Conservation (phyloP, 2,797 vertebrate species). For the Myotis pilosus region DNA sequence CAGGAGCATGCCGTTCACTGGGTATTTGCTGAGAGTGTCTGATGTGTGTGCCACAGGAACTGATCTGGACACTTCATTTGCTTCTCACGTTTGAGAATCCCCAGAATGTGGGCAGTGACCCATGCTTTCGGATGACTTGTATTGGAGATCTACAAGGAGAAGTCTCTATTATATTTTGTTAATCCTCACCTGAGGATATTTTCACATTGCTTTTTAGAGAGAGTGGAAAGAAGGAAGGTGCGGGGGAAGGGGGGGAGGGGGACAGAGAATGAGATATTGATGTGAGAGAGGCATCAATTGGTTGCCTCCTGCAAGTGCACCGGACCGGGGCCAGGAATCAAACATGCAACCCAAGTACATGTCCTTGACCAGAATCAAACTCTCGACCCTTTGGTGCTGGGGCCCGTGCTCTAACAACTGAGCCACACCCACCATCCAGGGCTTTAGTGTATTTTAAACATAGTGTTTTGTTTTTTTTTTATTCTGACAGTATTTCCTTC, state of each 20-base stretch:
- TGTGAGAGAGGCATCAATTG: neutral
- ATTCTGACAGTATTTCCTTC: constrained; percentile 32
- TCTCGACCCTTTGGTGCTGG: neutral
- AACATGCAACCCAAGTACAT: neutral
- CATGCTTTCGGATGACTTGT: neutral
- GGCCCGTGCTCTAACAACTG: neutral
- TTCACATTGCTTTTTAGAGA: neutral
- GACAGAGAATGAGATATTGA: neutral
- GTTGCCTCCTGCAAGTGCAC: neutral
- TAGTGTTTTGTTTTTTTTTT: neutral
- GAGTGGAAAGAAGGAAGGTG: neutral
- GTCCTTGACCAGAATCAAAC: neutral
- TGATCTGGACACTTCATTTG: neutral
- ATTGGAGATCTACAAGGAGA: neutral
- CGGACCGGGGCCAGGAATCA: neutral
- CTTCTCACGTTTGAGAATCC: constrained; percentile 52
- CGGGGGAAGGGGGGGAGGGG: fast-evolving
- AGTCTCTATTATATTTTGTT: neutral
- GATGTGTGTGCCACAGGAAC: neutral
- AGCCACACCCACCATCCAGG: neutral
- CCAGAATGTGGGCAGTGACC: neutral
- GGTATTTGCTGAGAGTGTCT: constrained; percentile 27
- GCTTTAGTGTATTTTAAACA: constrained; percentile 52
- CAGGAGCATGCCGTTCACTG: constrained; percentile 3
- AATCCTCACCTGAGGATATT: neutral